Evolutionary conservation across 1,140 invertebrate species (phyloP), one percentile per base, ranked within the genome.

Genomic region (Drosophila tani): DNA sequence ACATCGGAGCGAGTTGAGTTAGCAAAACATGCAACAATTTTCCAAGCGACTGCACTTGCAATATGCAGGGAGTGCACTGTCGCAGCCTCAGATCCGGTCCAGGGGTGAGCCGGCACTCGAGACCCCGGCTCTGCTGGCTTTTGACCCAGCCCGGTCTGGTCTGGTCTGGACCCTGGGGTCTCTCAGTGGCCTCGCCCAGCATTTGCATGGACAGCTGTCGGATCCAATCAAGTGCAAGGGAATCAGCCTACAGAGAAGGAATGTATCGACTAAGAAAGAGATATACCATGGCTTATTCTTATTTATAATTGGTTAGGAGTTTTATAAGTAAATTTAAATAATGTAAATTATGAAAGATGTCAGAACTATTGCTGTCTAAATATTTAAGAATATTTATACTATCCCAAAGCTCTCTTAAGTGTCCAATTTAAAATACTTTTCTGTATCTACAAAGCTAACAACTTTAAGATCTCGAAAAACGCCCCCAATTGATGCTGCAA

Each of bases 1-100:
- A 87, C 82, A 86, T 80, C 69, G 70, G 68, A 21, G 69, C 65
- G 71, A 80, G 77, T 83, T 70, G 77, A 83, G 76, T 90, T 91
- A 79, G 84, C 80, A 90, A 81, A 88, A 88, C 81, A 88, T 88
- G 85, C 85, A 90, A 90, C 85, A 90, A 90, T 90, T 90, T 90
- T 90, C 85, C 85, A 91, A 91, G 70, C 85, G 86, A 90, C 85
- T 90, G 86, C 86, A 91, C 71, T 80, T 71, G 71, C 85, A 91
- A 79, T 78, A 90, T 90, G 82, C 85, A 90, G 47, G 68, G 47
- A 90, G 58, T 78, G 47, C 43, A 59, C 53, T 63, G 77, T 73
- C 43, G 62, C 24, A 64, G 69, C 49, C 57, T 43, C 17, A 73
- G 35, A 11, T 11, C 21, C 70, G 17, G 40, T 41, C 19, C 62